Conservation (phyloP, 2,113 vertebrate species). For the Zingel zingel region DNA sequence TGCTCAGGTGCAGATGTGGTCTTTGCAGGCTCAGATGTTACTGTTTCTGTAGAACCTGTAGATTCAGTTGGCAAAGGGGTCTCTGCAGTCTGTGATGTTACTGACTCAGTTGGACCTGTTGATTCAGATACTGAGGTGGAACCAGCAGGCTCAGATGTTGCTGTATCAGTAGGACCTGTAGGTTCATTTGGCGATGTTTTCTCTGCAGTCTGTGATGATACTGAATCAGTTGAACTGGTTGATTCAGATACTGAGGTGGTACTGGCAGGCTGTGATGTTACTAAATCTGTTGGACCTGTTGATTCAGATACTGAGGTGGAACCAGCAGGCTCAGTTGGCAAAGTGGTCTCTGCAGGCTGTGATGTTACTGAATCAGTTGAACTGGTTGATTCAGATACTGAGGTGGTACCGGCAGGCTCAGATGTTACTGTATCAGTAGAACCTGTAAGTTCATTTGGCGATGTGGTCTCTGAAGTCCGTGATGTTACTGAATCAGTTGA, state of each 20-base stretch:
- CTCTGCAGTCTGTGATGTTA: background rate
- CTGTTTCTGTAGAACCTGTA: background rate
- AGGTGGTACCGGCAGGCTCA: background rate
- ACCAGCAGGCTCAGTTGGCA: background rate
- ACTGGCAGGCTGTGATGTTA: background rate
- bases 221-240: background rate
- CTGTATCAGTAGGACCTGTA: background rate
- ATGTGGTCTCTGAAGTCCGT: background rate
- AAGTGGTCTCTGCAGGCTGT: rapidly evolving
- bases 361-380: background rate
- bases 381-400: no score
- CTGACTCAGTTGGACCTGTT: background rate
- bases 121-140: rapidly evolving
- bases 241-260: background rate
- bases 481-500: background rate
- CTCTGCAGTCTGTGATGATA: background rate
- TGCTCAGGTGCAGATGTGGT: background rate
- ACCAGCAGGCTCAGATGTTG: background rate
- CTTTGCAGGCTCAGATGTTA: background rate
- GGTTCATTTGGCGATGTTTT: no score
- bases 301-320: no score
- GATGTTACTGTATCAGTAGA: background rate
- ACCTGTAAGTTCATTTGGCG: background rate
- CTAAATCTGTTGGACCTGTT: background rate
- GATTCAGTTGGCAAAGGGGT: background rate